Evolutionary conservation across 1,140 invertebrate species (phyloP).

Genomic region (Drosophila persimilis): DNA sequence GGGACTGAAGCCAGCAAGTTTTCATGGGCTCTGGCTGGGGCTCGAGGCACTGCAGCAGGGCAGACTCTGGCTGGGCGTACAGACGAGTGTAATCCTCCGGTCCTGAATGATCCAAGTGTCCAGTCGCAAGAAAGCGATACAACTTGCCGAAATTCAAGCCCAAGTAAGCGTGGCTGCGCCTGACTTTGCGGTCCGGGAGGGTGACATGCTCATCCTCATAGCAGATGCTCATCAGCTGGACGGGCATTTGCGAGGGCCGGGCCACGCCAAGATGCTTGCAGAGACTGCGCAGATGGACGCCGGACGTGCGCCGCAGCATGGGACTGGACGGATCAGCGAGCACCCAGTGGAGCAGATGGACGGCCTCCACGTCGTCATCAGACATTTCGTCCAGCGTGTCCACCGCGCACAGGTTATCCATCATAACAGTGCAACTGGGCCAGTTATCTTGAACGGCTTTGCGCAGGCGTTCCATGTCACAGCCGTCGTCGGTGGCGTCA

Average conservation of each 20-base stretch:
- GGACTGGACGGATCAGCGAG: constrained; percentile 26
- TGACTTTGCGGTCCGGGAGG: background rate
- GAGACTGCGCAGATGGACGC: constrained; percentile 1
- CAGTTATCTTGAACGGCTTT: constrained; percentile 14
- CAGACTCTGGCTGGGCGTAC: constrained; percentile 16
- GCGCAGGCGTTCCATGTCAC: constrained; percentile 30
- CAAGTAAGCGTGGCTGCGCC: constrained; percentile 15
- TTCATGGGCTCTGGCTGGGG: background rate
- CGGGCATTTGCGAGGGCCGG: constrained; percentile 9
- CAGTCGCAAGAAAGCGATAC: constrained; percentile 30
- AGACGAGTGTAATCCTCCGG: constrained; percentile 16
- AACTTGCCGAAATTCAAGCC: constrained; percentile 24
- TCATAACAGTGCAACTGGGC: constrained; percentile 29
- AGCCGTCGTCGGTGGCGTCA: background rate
- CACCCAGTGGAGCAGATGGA: constrained; percentile 43
- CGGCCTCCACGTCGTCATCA: background rate
- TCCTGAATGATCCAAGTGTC: constrained; percentile 5
- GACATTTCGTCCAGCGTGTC: background rate
- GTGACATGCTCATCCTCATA: constrained; percentile 4
- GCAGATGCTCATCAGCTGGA: constrained; percentile 21
- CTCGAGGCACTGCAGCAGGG: constrained; percentile 21
- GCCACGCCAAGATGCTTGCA: constrained; percentile 14
- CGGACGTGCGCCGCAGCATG: constrained; percentile 17
- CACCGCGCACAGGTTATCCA: background rate
- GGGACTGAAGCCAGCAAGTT: constrained; percentile 23